These are phyloP conservation scores for Neolamprologus cancellatus DNA, from an alignment of 2,113 vertebrate genomes.

Conservation along the genomic window DNA sequence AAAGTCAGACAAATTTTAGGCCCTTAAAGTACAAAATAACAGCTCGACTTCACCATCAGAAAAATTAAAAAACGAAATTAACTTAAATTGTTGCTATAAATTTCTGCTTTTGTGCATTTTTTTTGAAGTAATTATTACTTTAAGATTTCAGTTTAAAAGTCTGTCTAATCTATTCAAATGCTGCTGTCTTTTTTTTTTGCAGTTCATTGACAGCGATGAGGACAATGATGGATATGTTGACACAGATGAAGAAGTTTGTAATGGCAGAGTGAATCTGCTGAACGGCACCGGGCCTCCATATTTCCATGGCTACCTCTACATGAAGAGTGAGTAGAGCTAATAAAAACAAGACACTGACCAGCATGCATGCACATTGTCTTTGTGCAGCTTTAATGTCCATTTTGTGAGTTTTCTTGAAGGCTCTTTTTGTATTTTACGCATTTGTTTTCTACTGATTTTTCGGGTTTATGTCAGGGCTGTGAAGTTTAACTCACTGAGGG, in stretches of 20 bases:
- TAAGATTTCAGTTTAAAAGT: not conserved
- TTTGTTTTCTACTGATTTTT: not conserved
- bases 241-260: slow-evolving; percentile 86
- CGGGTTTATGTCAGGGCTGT: not conserved
- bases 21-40: not conserved
- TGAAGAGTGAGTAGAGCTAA: slow-evolving; percentile 76
- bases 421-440: not conserved
- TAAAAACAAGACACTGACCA: slow-evolving; percentile 3
- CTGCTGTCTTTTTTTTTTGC: not conserved
- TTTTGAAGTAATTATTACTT: not conserved
- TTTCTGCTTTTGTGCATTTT: not conserved
- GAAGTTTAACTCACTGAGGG: not conserved
- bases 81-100: not conserved
- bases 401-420: not conserved
- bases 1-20: not conserved
- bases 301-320: slow-evolving; percentile 91
- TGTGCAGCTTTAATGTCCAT: not conserved
- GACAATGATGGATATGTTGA: slow-evolving; percentile 85
- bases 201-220: slow-evolving; percentile 88
- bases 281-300: slow-evolving; percentile 83
- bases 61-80: fast-evolving
- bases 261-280: slow-evolving; percentile 74
- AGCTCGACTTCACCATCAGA: not conserved
- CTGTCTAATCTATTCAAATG: not conserved
- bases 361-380: not conserved